Base-by-base conservation (phyloP, 2,113 vertebrate species). In the Neofelis nebulosa region DNA sequence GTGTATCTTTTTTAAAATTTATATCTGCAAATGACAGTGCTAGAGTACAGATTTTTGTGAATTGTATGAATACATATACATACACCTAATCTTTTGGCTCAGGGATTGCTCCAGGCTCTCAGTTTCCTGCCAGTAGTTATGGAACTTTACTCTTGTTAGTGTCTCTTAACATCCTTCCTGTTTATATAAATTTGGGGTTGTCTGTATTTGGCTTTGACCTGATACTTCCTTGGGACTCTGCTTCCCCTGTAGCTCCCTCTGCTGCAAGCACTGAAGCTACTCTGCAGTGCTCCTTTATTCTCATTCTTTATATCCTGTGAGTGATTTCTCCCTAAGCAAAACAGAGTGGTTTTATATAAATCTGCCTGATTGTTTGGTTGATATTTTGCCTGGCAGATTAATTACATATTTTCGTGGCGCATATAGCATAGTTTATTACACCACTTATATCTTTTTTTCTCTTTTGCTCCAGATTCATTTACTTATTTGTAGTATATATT, bases 91-190 rank as follows among this genome's bases (percentile, higher is more conserved):
- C 57, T 91, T 96, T 84, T 61, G 66, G 15, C 31, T 38, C 25
- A 52, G 38, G 33, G 16, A 61, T 78, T 92, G n/a, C 55, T 83
- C 50, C 16, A n/a, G 52, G 31, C 57, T 11, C 41, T 66, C 21
- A 9, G 19, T 45, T 97, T 90, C 80, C 73, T 69, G 78, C 38
- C n/a, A 52, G 27, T 48, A 87, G 36, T 87, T 96, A 74, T 61
- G 21, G 50, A 84, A 45, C 48, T 90, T 90, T 18, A 68, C 55
- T 80, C 12, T 65, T 79, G 7, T 96, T 88, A 45, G 12, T 88
- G 80, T 97, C 94, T 94, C 29, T 79, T 97, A 52, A 55, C 11
- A 52, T 95, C 88, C n/a, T 94, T 94, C 93, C 85, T 97, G 21
- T 94, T 96, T 91, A 69, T 78, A 38, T 93, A 48, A 91, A 73